Base-by-base conservation (phyloP, 2,113 vertebrate genomes). In the Tretioscincus oriximinensis region DNA sequence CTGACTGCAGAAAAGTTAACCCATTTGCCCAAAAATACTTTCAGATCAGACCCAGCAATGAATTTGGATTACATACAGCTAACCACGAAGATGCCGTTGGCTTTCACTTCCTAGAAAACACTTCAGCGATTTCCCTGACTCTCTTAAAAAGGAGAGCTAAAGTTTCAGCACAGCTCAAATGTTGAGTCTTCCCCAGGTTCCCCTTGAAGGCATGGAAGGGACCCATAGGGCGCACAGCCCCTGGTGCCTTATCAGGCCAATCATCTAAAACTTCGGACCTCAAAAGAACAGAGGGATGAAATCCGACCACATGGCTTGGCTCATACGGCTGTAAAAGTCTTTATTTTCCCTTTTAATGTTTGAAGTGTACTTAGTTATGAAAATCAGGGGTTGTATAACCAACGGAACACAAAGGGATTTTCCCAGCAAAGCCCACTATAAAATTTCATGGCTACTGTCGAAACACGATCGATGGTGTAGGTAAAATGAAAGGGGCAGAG, bases 41-140 rank as follows among this genome's bases (percentile, higher is more conserved):
- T 26, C 10, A 78, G 85, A 89, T 90, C 82, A 86, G 91, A 90
- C 82, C 79, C 90, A 77, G 70, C 87, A 83, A 88, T 80, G 31
- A 28, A 84, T 81, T 54, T 86, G 90, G 90, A 90, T 90, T 90
- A 91, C 72, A 88, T 83, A 84, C 90, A 88, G 90, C 88, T 90
- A 90, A 90, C 89, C 91, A 88, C 69, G 61, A 6, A 45, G 8
- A 11, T 64, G 81, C 16, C 78, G 8, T 1, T 77, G 72, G 76
- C 83, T 81, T 78, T 7, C 58, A 3, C 6, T 70, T 70, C 73
- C 63, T 78, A 54, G 69, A 5, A 21, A 68, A n/a, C 0, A 9
- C 85, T 80, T 86, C 24, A 2, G 51, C 81, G 72, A 66, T 70
- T 78, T 76, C 84, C 77, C 65, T 12, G 28, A 6, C 26, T 66